phyloP scores from a whole-genome alignment of 2,888 invertebrate genomes.

The Tigriopus californicus region DNA sequence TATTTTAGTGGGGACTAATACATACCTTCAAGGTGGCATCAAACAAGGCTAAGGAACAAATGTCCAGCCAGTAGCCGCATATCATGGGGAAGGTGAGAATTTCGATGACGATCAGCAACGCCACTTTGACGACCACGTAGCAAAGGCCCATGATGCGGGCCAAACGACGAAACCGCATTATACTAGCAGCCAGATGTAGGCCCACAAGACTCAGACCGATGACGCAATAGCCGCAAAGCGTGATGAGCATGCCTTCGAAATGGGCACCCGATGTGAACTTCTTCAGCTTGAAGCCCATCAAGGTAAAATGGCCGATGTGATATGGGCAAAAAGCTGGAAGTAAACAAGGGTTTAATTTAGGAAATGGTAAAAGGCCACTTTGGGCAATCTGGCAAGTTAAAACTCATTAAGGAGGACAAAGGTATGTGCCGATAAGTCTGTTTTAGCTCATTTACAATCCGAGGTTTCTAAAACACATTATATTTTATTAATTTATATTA shows the following conservation, averaged over 20 bases:
- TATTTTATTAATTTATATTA: too few species aligned
- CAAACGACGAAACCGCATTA: slow-evolving; percentile 48
- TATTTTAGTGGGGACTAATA: too few species aligned
- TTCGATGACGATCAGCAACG: slow-evolving; percentile 83
- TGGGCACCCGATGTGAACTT: slow-evolving; percentile 52
- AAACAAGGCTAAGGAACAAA: slow-evolving; percentile 82
- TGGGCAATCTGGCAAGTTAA: too few species aligned
- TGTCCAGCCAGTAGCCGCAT: slow-evolving; percentile 98
- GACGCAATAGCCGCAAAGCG: slow-evolving; percentile 77
- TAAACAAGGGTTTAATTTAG: too few species aligned
- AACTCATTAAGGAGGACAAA: too few species aligned
- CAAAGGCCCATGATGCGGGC: slow-evolving; percentile 65
- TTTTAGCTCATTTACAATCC: too few species aligned
- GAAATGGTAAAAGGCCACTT: too few species aligned
- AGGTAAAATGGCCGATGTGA: slow-evolving; percentile 71
- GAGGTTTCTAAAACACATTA: too few species aligned
- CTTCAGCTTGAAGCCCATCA: slow-evolving; percentile 47
- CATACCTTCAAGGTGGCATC: slow-evolving; percentile 64
- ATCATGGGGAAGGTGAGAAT: slow-evolving; percentile 89
- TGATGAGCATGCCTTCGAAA: slow-evolving; percentile 80
- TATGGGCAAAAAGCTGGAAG: slow-evolving; percentile 73
- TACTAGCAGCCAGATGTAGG: slow-evolving; percentile 60
- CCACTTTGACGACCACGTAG: slow-evolving; percentile 75
- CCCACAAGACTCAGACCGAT: slow-evolving; percentile 63
- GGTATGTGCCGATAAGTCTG: too few species aligned